These are phyloP conservation scores for Petrolisthes manimaculis DNA, from an alignment of 2,888 invertebrate species.

Conservation along the genomic window DNA sequence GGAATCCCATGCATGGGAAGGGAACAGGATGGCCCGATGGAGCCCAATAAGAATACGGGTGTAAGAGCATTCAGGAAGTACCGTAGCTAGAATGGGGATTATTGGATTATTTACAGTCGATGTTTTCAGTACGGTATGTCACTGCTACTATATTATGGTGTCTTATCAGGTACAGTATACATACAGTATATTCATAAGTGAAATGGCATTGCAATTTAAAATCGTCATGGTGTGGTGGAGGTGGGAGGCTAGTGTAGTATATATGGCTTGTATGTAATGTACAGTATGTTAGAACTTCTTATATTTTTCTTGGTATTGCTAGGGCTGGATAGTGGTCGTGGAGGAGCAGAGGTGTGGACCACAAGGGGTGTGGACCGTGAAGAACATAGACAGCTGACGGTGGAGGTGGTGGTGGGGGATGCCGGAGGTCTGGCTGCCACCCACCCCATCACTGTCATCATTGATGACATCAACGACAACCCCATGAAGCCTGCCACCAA, in stretches of 20 bases:
- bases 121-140: too few relatives aligned
- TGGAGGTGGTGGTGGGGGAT: slow-evolving; percentile 48
- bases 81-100: background rate
- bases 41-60: too few relatives aligned
- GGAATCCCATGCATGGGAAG: too few relatives aligned
- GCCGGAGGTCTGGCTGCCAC: slow-evolving; percentile 46
- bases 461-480: slow-evolving; percentile 58
- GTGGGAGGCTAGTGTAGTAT: background rate
- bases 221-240: background rate
- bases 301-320: too few relatives aligned
- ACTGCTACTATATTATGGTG: too few relatives aligned
- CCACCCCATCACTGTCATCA: slow-evolving; percentile 48
- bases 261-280: background rate
- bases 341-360: slow-evolving; percentile 55
- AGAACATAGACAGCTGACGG: slow-evolving; percentile 49
- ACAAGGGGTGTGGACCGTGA: slow-evolving; percentile 49
- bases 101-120: too few relatives aligned
- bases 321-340: slow-evolving; percentile 56
- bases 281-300: too few relatives aligned
- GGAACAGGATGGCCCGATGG: too few relatives aligned
- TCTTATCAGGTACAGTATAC: too few relatives aligned
- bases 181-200: too few relatives aligned
- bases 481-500: slow-evolving; percentile 58
- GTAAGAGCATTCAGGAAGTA: background rate
- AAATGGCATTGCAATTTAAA: too few relatives aligned